Conservation (phyloP, 2,797 vertebrate species). For the Australoheros facetus region DNA sequence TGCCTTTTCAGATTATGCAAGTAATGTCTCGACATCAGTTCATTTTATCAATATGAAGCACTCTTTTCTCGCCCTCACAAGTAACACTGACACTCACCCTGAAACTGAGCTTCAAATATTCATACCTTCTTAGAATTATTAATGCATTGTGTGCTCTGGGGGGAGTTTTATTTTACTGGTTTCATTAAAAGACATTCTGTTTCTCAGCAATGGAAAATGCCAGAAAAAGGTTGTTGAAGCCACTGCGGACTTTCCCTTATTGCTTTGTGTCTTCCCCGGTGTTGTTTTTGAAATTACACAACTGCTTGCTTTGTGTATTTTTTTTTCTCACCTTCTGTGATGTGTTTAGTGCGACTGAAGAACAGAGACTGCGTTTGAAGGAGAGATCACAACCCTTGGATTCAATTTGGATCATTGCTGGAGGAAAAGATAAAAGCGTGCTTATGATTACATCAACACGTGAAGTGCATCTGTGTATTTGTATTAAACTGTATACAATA, state of each 20-base stretch:
- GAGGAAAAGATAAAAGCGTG: slow-evolving; percentile 13
- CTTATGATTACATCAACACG: background rate
- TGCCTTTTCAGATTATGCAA: slow-evolving; percentile 7
- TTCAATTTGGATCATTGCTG: slow-evolving; percentile 6
- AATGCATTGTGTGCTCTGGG: slow-evolving; percentile 17
- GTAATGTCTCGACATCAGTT: slow-evolving; percentile 14
- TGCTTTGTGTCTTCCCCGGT: slow-evolving; percentile 43
- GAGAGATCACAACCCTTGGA: background rate
- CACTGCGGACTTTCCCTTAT: slow-evolving; percentile 38
- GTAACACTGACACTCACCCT: slow-evolving; percentile 14
- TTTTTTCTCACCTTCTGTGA: slow-evolving; percentile 30
- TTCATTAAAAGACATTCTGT: slow-evolving; percentile 57
- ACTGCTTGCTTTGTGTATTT: slow-evolving; percentile 14
- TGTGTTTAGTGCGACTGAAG: slow-evolving; percentile 26
- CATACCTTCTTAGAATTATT: slow-evolving; percentile 44
- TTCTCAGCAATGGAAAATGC: slow-evolving; percentile 40
- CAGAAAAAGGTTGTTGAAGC: slow-evolving; percentile 28
- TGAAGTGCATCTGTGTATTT: slow-evolving; percentile 5
- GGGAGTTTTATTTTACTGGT: slow-evolving; percentile 40
- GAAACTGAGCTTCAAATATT: slow-evolving; percentile 56
- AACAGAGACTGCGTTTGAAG: slow-evolving; percentile 16
- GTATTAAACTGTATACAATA: background rate
- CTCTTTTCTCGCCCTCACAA: slow-evolving; percentile 13
- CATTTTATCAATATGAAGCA: slow-evolving; percentile 20
- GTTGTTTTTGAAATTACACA: slow-evolving; percentile 48